A percentile compares a stretch with the other conserved stretches of the same genome.
Evolutionary conservation across 2,797 vertebrate genomes (phyloP).

Genomic region (Sebastes alutus): DNA sequence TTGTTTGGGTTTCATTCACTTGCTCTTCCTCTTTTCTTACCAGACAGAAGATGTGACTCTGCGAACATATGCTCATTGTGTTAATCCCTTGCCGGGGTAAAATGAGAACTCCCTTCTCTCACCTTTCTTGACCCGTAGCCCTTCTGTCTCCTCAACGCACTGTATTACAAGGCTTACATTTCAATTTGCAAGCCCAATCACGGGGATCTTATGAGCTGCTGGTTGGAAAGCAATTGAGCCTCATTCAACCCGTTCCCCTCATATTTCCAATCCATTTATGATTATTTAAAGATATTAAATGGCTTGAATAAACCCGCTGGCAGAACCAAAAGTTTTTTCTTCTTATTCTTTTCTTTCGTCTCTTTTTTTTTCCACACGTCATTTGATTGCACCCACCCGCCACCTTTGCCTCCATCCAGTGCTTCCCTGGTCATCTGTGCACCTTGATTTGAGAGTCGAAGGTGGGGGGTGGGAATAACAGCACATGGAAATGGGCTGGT

Average conservation of each 20-base stretch:
- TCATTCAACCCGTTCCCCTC: slow-evolving; percentile 52
- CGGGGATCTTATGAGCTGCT: slow-evolving; percentile 56
- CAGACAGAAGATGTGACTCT: slow-evolving; percentile 64
- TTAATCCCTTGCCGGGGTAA: slow-evolving; percentile 67
- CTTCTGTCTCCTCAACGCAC: slow-evolving; percentile 50
- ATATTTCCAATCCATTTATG: slow-evolving; percentile 57
- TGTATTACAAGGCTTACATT: slow-evolving; percentile 73
- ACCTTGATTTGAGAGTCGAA: slow-evolving; percentile 76
- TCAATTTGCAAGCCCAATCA: slow-evolving; percentile 78
- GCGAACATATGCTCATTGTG: slow-evolving; percentile 69
- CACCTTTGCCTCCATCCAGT: slow-evolving; percentile 52
- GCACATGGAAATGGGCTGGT: slow-evolving; percentile 77
- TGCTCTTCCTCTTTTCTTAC: slow-evolving; percentile 49
- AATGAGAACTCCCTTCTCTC: slow-evolving; percentile 63
- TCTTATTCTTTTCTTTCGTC: not conserved
- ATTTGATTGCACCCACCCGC: slow-evolving; percentile 65
- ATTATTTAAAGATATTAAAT: slow-evolving; percentile 65
- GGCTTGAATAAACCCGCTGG: slow-evolving; percentile 22
- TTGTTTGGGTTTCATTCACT: slow-evolving; percentile 54
- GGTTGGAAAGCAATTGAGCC: slow-evolving; percentile 57
- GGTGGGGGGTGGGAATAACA: slow-evolving; percentile 42
- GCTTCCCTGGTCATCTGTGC: slow-evolving; percentile 63
- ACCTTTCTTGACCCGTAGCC: slow-evolving; percentile 58
- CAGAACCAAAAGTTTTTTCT: slow-evolving; percentile 9
- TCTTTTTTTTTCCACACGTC: slow-evolving; percentile 24